These are phyloP conservation scores for Papilio xuthus DNA, from an alignment of 1,140 invertebrate species.

Conservation along the genomic window DNA sequence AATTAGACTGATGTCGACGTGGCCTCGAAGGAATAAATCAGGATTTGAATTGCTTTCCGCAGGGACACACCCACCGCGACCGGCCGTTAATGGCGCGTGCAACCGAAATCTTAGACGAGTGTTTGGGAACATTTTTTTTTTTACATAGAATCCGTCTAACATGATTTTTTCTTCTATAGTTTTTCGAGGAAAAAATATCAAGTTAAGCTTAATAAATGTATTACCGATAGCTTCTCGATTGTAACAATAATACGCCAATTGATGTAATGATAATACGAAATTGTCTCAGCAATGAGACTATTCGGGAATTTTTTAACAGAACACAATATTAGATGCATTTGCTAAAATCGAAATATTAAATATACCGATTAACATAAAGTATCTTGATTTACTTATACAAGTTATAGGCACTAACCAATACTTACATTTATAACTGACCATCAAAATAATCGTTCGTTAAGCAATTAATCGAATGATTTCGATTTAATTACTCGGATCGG, in stretches of 20 bases:
- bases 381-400: neutral
- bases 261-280: neutral
- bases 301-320: neutral
- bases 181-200: neutral
- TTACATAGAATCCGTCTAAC: neutral
- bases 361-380: neutral
- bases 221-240: neutral
- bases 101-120: slow-evolving; percentile 71
- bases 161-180: neutral
- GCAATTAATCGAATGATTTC: slow-evolving; percentile 63
- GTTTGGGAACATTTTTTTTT: slow-evolving; percentile 68
- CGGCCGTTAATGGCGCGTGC: slow-evolving; percentile 77
- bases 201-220: neutral
- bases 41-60: slow-evolving; percentile 75
- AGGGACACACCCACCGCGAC: slow-evolving; percentile 72
- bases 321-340: neutral
- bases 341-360: neutral
- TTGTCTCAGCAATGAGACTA: neutral
- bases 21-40: slow-evolving; percentile 69
- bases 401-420: slow-evolving; percentile 24
- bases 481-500: slow-evolving; percentile 64
- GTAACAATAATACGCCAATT: neutral
- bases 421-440: slow-evolving; percentile 49
- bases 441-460: slow-evolving; percentile 56
- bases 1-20: slow-evolving; percentile 74